Base-by-base conservation (phyloP, 2,888 invertebrate genomes). In the Phyllotreta striolata region DNA sequence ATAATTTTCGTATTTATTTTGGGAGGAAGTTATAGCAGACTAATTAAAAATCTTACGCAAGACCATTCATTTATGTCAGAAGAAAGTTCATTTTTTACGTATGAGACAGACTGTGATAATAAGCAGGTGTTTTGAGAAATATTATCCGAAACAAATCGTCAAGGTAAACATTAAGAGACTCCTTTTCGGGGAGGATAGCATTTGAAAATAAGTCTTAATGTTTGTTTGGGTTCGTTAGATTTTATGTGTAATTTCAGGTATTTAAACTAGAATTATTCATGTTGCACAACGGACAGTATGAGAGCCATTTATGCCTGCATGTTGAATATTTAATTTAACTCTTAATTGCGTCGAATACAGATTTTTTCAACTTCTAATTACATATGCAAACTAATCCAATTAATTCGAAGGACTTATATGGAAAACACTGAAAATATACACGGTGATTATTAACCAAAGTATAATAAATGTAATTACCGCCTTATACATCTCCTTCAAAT, bases 61-160 rank as follows among this genome's bases (percentile, higher is more conserved):
- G 24, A 24, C 24, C 24, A 24, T 24, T 24, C 24, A 24, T 24
- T 24, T 24, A 24, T 24, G 24, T 24, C 24, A 24, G 4, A 24
- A 24, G 24, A 24, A 24, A 24, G 24, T 24, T 24, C 1, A 24
- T 24, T 24, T 24, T 24, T 24, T 24, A 24, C 24, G 24, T 24
- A 24, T 24, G 4, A 24, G 24, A 24, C 24, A 24, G 24, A 4
- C 24, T 4, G 24, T 24, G 24, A 24, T 56, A 57, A 57, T 65
- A 62, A 62, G 65, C 65, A 65, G 65, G 65, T 65, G 65, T 47
- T 38, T 43, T 62, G 57, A 55, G 56, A 65, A 58, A 65, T 57
- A 65, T 65, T 47, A 54, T 58, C 65, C 58, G 62, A 62, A 57
- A 65, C 65, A 65, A 65, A 65, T 65, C 58, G 14, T 54, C 58